These are phyloP conservation scores for Hyposmocoma kahamanoa DNA, from an alignment of 1,140 invertebrate species.

Conservation along the genomic window DNA sequence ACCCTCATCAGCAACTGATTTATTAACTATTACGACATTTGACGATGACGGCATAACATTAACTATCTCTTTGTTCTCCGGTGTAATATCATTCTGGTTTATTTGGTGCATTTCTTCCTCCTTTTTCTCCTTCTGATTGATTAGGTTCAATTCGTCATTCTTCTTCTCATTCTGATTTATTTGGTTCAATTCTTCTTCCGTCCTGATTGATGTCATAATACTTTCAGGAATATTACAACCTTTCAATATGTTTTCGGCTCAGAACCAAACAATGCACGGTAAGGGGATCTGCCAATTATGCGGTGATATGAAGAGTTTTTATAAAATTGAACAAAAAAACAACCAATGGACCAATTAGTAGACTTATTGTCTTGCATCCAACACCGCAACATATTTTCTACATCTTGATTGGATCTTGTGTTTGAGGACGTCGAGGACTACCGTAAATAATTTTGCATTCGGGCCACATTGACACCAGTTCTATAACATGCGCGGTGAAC, in stretches of 20 bases:
- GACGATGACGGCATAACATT: conserved; percentile 1
- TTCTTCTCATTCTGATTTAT: conserved; percentile 1
- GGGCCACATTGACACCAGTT: conserved; percentile 43
- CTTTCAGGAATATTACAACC: conserved; percentile 10
- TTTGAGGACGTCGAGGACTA: conserved; percentile 25
- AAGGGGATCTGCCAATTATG: conserved; percentile 29
- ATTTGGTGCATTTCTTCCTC: background rate
- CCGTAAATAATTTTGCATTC: conserved; percentile 48
- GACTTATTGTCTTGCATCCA: conserved; percentile 41
- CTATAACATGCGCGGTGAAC: conserved; percentile 47
- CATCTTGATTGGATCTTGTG: conserved; percentile 37
- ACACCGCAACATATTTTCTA: conserved; percentile 40
- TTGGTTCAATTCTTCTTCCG: background rate
- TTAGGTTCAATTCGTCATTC: background rate
- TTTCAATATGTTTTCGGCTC: conserved; percentile 16
- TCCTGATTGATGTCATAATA: conserved; percentile 7
- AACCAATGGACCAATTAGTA: conserved; percentile 37
- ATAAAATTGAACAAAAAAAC: conserved; percentile 35
- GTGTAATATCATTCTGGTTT: background rate
- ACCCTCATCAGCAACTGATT: background rate
- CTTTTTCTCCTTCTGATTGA: background rate
- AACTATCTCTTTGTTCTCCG: conserved; percentile 6
- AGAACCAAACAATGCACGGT: conserved; percentile 38
- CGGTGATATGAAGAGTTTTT: conserved; percentile 33
- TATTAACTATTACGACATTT: background rate